Base-by-base conservation (phyloP, 2,888 invertebrate species). In the Xestia c-nigrum region DNA sequence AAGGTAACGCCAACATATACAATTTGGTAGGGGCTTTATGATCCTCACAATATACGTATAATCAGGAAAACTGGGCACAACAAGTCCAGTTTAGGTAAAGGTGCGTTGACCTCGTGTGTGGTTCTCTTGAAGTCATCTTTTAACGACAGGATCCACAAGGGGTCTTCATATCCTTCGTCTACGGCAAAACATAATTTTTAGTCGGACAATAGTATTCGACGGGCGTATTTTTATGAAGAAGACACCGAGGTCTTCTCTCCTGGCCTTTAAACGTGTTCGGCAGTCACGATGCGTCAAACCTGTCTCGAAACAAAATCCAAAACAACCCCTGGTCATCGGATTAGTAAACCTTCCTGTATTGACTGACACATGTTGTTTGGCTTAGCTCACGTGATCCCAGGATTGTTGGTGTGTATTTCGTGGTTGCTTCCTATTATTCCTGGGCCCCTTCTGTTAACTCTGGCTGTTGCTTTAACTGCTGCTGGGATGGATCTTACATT, bases 401-500 rank as follows among this genome's bases (percentile, higher is more conserved):
- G 97, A 5, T 63, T 95, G 21, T 78, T 97, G 63, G 86, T 97
- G 94, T 87, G 88, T 24, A 80, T 88, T 16, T 90, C 91, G 3
- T 96, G 95, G 96, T 70, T 94, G 12, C 76, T 93, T 14, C 90
- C 90, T 7, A 80, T 93, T 21, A 83, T 93, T 65, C 96, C 95
- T 12, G 96, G 96, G 5, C 96, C 96, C 0, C 84, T 93, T 24
- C 72, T 95, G 40, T 83, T 96, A 78, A 94, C 95, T 9, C 85
- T 91, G 72, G 95, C 95, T 19, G 95, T 97, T 9, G 89, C 96
- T 0, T 92, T 98, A 79, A 97, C 97, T 16, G 97, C 97, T 73
- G 97, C 97, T 43, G 98, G 98, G 24, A 97, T 97, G 91, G 97
- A 98, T 89, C 96, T 97, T 0, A 97, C 97, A 21, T 95, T 97